Base-by-base conservation (phyloP, 2,113 vertebrate genomes). In the Gavialis gangeticus region DNA sequence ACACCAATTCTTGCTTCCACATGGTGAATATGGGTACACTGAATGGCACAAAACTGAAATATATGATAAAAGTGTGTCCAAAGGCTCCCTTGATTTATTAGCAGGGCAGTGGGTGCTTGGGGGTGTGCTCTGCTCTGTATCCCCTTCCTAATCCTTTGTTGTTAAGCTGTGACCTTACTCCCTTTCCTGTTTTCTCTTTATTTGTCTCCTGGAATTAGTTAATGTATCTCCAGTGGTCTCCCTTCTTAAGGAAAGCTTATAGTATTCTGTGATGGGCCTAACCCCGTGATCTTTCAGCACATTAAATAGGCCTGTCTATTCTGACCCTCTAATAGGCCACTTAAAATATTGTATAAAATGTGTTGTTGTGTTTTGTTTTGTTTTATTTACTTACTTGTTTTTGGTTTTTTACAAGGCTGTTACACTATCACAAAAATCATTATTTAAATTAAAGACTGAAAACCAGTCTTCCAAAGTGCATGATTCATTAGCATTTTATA, bases 401-500 rank as follows among this genome's bases (percentile, higher is more conserved):
- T 46, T 80, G 88, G 73, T n/a, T 54, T 87, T 85, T 46, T 80
- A 62, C 0, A 62, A 27, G 7, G 25, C 4, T 58, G 3, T 54
- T 30, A 17, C 11, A 18, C 34, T 7, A 54, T 5, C 28, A 28
- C 78, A 69, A 80, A 88, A 62, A 88, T 14, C 16, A 81, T 75
- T 85, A 77, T 22, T 87, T 93, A 90, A 96, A 90, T 66, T 21
- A 82, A 60, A 92, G 64, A 62, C 2, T 16, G 66, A 67, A 79
- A 83, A 3, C 66, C 18, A 83, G 18, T 54, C 75, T 75, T 89
- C 16, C 13, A 58, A 89, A 87, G 25, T 85, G 86, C 27, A 57
- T 54, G 22, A 28, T 94, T 95, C 69, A 21, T 85, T 85, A 12
- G 5, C 71, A 21, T 84, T 91, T 82, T 46, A 46, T 46, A 37